These are phyloP conservation scores for Omphaloscelis lunosa DNA, from an alignment of 2,888 invertebrate species.

Conservation along the genomic window DNA sequence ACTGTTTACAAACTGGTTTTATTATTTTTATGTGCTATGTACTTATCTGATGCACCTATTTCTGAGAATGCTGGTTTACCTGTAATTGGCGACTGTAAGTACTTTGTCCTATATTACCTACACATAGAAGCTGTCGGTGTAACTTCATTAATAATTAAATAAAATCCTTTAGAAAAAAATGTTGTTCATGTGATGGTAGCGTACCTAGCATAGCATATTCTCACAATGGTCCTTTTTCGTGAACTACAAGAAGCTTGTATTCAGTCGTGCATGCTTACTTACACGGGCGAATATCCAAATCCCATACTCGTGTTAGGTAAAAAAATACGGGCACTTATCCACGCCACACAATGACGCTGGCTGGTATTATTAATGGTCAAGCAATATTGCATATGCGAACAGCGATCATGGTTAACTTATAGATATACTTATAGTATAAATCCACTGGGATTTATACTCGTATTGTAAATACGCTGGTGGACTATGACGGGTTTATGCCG, in stretches of 20 bases:
- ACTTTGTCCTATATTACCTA: background rate
- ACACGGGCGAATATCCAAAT: too few species aligned
- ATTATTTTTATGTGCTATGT: background rate
- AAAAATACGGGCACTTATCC: background rate
- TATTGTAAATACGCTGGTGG: too few species aligned
- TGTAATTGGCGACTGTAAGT: background rate
- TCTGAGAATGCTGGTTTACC: background rate
- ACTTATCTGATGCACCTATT: background rate
- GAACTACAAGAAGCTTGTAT: too few species aligned
- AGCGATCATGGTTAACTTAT: constrained; percentile 6
- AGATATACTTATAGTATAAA: constrained; percentile 8
- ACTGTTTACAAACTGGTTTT: background rate
- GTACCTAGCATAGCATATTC: too few species aligned
- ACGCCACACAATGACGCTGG: background rate
- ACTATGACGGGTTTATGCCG: constrained; percentile 14
- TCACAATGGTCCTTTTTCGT: too few species aligned
- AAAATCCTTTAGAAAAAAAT: too few species aligned
- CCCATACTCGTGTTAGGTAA: background rate
- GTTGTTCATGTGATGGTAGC: too few species aligned
- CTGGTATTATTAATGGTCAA: constrained; percentile 2
- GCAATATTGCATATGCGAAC: constrained; percentile 2
- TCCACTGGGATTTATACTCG: too few species aligned
- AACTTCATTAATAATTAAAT: too few species aligned
- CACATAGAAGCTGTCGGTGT: too few species aligned
- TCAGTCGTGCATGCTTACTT: background rate